Evolutionary conservation across 2,888 invertebrate species (phyloP).

Genomic region (Trimorus sp.): DNA sequence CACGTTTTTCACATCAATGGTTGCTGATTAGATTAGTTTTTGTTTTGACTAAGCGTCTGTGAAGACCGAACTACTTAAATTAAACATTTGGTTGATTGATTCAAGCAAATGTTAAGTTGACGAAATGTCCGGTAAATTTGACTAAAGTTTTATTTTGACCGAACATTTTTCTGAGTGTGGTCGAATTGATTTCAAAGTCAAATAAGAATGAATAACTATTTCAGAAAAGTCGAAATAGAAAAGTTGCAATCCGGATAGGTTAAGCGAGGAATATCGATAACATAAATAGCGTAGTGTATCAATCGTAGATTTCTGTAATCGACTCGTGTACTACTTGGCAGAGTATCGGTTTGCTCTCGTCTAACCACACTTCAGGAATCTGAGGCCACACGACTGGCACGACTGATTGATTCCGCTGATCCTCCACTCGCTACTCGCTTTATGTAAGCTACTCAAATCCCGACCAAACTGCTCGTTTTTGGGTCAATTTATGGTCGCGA

Average conservation of each 20-base stretch:
- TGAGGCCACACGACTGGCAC: conserved; percentile 39
- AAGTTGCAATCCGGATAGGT: too few species aligned
- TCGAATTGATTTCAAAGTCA: too few species aligned
- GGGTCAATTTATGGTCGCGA: conserved; percentile 32
- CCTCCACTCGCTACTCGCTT: conserved; percentile 26
- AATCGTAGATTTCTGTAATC: conserved; percentile 30
- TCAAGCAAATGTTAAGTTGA: too few species aligned
- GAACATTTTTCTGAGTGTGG: background rate
- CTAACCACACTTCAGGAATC: conserved; percentile 56
- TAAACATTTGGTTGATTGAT: too few species aligned
- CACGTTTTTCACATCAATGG: too few species aligned
- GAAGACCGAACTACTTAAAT: too few species aligned
- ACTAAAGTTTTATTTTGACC: too few species aligned
- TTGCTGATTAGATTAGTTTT: too few species aligned
- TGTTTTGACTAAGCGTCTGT: too few species aligned
- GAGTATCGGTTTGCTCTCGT: conserved; percentile 52
- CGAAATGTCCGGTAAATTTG: too few species aligned
- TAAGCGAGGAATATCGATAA: background rate
- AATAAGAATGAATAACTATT: background rate
- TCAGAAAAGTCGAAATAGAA: background rate
- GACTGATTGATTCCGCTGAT: conserved; percentile 50
- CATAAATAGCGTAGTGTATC: conserved; percentile 6
- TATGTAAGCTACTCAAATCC: conserved; percentile 50
- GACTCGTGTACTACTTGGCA: conserved; percentile 40
- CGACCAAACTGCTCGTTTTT: conserved; percentile 40